These are phyloP conservation scores for Zoanthus gigantus DNA, from an alignment of 92 coral and sea anemone genomes.

Conservation along the genomic window DNA sequence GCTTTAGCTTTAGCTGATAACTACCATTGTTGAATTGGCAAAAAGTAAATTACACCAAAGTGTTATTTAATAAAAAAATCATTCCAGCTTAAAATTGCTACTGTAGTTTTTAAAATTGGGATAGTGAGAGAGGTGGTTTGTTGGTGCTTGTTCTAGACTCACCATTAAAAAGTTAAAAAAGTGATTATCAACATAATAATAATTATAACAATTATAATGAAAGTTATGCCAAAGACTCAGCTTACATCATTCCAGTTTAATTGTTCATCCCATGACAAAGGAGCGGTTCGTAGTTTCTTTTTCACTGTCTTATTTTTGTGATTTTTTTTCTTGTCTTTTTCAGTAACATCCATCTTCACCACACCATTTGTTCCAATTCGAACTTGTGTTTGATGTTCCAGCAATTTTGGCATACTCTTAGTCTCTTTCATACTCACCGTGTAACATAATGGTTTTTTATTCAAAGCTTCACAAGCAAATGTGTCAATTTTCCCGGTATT, in stretches of 20 bases:
- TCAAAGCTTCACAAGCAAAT: conserved; percentile 70
- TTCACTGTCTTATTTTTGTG: not conserved
- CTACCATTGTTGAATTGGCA: no score
- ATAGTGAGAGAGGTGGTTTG: no score
- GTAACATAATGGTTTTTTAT: conserved; percentile 71
- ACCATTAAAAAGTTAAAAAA: no score
- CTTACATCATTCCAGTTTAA: conserved; percentile 89
- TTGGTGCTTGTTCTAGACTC: no score
- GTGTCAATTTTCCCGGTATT: conserved; percentile 73
- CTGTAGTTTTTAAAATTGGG: no score
- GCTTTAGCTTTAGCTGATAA: no score
- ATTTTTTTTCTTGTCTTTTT: conserved; percentile 15
- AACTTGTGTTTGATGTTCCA: conserved; percentile 76
- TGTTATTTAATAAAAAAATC: no score
- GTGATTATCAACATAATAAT: no score
- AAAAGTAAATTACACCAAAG: no score
- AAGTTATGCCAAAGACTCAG: no score
- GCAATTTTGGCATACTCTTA: conserved; percentile 64
- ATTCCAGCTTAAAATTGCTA: no score
- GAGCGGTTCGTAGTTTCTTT: conserved; percentile 60
- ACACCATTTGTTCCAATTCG: conserved; percentile 84
- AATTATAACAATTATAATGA: no score
- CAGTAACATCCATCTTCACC: conserved; percentile 54
- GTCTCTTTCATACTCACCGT: conserved; percentile 64
- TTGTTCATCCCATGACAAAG: conserved; percentile 90